phyloP scores from a whole-genome alignment of 2,113 vertebrate genomes.

The Penelope pileata region DNA sequence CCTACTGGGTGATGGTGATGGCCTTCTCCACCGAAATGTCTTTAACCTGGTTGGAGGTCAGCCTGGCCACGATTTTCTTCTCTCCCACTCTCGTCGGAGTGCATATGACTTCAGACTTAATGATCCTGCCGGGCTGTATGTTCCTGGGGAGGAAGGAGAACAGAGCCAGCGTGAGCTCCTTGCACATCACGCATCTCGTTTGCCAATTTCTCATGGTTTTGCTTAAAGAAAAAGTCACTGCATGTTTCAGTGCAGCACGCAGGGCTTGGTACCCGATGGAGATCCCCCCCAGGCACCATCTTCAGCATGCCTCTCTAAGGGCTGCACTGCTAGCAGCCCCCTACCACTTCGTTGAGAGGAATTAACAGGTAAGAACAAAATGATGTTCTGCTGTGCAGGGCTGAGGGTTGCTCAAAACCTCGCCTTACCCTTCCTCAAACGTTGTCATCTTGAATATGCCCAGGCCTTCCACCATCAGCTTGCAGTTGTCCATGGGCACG shows the following conservation, averaged over 20 bases:
- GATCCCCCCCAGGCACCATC: not conserved
- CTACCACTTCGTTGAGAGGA: rapidly evolving
- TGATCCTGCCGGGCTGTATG: conserved; percentile 54
- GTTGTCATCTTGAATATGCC: conserved; percentile 58
- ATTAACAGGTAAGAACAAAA: not conserved
- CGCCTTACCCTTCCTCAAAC: conserved; percentile 68
- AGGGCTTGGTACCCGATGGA: not conserved
- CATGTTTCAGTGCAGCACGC: rapidly evolving
- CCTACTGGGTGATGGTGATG: conserved; percentile 35
- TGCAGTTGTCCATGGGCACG: conserved; percentile 58
- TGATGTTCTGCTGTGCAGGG: not conserved
- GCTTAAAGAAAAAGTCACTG: not conserved
- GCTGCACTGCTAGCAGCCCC: not conserved
- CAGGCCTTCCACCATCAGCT: conserved; percentile 73
- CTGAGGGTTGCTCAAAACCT: not conserved
- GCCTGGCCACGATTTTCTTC: conserved; percentile 70
- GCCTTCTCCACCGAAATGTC: conserved; percentile 66
- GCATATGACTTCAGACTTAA: conserved; percentile 68
- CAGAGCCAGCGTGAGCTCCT: not conserved
- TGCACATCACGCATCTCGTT: not conserved
- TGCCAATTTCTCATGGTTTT: rapidly evolving
- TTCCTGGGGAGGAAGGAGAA: conserved; percentile 34
- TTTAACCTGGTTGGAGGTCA: conserved; percentile 66
- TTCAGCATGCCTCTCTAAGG: not conserved
- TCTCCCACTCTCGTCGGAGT: conserved; percentile 44